phyloP scores from a whole-genome alignment of 2,113 vertebrate species.

The Erinaceus europaeus region DNA sequence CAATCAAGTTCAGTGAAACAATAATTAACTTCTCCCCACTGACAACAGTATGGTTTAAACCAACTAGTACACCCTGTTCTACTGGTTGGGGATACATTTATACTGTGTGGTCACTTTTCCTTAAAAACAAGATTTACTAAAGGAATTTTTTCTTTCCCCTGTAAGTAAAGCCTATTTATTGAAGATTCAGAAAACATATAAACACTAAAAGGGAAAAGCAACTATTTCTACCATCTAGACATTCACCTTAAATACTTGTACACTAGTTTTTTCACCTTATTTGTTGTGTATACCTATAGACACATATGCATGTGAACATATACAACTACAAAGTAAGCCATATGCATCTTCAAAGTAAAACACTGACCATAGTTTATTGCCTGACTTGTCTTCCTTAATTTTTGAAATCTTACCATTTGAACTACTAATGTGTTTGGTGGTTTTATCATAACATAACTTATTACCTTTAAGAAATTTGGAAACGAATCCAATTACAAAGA shows the following conservation, averaged over 20 bases:
- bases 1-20: not conserved
- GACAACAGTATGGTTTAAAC: not conserved
- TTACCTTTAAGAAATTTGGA: too few relatives aligned
- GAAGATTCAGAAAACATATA: not conserved
- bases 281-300: not conserved
- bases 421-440: not conserved
- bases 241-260: not conserved
- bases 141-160: not conserved
- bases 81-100: not conserved
- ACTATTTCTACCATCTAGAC: not conserved
- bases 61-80: not conserved
- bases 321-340: not conserved
- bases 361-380: not conserved
- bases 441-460: not conserved
- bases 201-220: not conserved
- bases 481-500: too few relatives aligned
- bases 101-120: not conserved
- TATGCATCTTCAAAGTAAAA: not conserved
- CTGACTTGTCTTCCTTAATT: not conserved
- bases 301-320: not conserved
- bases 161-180: not conserved
- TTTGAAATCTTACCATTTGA: not conserved
- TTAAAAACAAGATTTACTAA: not conserved
- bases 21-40: not conserved
- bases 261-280: not conserved